A percentile compares a stretch with the other conserved stretches of the same genome.
These are phyloP conservation scores for Pelecanoides urinatrix DNA, from an alignment of 2,113 vertebrate species.

Conservation along the genomic window DNA sequence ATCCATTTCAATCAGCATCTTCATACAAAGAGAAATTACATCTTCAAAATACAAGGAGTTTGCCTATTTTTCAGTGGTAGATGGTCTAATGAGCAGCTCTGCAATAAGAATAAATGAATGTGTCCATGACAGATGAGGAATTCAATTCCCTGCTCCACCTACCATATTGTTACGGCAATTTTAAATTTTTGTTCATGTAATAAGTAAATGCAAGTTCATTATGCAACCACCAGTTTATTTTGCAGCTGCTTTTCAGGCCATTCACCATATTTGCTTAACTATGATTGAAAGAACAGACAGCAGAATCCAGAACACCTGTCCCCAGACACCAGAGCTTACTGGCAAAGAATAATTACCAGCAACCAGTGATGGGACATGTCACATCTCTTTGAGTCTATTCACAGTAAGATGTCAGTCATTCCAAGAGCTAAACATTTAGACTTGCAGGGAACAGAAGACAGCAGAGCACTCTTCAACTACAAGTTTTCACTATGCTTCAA, in stretches of 20 bases:
- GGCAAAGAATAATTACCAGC: not conserved
- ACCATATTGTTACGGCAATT: not conserved
- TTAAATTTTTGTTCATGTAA: not conserved
- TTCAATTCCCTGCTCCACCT: not conserved
- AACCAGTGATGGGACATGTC: not conserved
- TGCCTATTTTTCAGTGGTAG: not conserved
- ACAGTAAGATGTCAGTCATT: not conserved
- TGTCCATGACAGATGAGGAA: not conserved
- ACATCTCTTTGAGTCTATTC: not conserved
- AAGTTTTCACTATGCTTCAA: not conserved
- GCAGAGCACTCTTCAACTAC: not conserved
- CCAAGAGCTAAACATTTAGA: not conserved
- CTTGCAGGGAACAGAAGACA: not conserved
- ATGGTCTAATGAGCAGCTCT: not conserved
- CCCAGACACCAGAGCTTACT: not conserved
- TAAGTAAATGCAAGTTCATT: not conserved
- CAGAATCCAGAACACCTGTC: not conserved
- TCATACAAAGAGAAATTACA: not conserved
- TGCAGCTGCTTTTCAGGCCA: not conserved
- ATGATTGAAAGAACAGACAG: not conserved
- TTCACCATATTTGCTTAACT: not conserved
- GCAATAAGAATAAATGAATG: not conserved
- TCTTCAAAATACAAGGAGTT: not conserved
- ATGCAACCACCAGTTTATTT: not conserved
- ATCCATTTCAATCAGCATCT: not conserved